phyloP scores from a whole-genome alignment of 1,140 invertebrate genomes.

The Drosophila jambulina region DNA sequence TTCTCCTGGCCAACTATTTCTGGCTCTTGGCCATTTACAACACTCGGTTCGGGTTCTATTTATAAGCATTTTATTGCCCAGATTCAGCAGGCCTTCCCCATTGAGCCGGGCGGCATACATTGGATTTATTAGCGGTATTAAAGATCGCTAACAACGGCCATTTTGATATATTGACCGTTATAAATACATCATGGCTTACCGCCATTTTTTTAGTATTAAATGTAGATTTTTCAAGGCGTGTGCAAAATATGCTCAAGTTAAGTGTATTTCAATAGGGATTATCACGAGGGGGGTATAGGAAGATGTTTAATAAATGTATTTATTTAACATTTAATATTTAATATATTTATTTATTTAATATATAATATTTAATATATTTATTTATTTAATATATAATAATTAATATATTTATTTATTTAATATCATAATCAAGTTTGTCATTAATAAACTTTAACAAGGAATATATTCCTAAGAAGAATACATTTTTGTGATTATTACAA shows the following conservation, averaged over 20 bases:
- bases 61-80: constrained; percentile 59
- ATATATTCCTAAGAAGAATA: neutral
- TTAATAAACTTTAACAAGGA: too few species aligned
- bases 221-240: neutral
- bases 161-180: constrained; percentile 22
- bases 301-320: neutral
- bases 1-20: constrained; percentile 58
- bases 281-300: neutral
- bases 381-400: too few species aligned
- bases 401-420: too few species aligned
- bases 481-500: neutral
- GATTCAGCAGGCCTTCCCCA: constrained; percentile 25
- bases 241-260: neutral
- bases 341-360: too few species aligned
- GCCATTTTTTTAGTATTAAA: neutral
- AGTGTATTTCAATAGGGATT: neutral
- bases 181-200: constrained; percentile 15
- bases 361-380: too few species aligned
- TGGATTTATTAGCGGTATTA: constrained; percentile 34
- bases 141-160: constrained; percentile 15
- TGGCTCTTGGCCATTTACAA: constrained; percentile 45
- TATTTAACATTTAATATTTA: too few species aligned
- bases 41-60: constrained; percentile 50
- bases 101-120: constrained; percentile 25
- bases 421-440: neutral